Evolutionary conservation across 2,797 vertebrate species (phyloP), one percentile per base, ranked within the genome.

Genomic region (Acropternis orthonyx): DNA sequence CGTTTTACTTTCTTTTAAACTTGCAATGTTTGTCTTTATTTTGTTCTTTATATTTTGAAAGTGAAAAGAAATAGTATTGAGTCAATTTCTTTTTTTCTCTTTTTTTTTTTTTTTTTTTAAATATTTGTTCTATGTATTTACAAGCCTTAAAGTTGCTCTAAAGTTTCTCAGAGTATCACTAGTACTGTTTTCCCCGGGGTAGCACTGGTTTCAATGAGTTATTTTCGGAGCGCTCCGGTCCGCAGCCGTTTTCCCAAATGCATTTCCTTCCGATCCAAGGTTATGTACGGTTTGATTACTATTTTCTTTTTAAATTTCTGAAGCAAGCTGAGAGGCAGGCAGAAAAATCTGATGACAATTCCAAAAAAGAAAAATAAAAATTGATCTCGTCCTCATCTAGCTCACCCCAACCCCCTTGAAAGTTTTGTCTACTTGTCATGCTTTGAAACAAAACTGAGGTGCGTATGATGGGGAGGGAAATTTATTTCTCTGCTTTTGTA

Each of bases 121-220:
- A 98, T 98, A 98, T 98, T 97, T 98, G 96, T 98, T 98, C 97
- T 98, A 99, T 99, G 97, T 99, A 99, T 99, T 99, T 99, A 99
- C 99, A 99, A 98, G 98, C 98, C 98, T 99, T 99, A 98, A 98
- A 98, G 98, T 98, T 98, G 98, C 97, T 98, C 98, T 98, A 98
- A 98, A 98, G 97, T 97, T 98, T 98, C 98, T 98, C 96, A 97
- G 98, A 98, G 98, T 98, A 98, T 98, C 98, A 98, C 98, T 98
- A 98, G 98, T 98, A 98, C 98, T 61, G 51, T 98, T 92, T 65
- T 62, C 97, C 97, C 98, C 97, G 95, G 97, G 98, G 98, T 96
- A 97, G 98, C 97, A 97, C 96, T 96, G 97, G 96, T 97, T 97
- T 97, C 96, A 95, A 78, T 15, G 76, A 95, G 89, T 97, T 97